Evolutionary conservation across 2,113 vertebrate species (phyloP).

Genomic region (Bos javanicus): DNA sequence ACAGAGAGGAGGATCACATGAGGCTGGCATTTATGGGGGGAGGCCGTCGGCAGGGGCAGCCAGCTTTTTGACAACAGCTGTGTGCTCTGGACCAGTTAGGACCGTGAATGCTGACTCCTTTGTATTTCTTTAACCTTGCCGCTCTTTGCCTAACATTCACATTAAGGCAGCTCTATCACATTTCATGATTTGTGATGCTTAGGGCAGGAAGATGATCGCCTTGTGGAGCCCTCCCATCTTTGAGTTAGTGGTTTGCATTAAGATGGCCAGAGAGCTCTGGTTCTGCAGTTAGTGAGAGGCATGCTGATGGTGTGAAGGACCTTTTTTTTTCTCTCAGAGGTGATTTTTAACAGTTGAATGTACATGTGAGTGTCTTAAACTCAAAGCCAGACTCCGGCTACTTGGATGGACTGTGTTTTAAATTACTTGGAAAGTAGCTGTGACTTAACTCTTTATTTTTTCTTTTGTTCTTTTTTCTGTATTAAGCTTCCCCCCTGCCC

Average conservation of each 20-base stretch:
- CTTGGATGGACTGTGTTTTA: not conserved
- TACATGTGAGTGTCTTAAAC: not conserved
- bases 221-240: not conserved
- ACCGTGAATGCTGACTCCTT: not conserved
- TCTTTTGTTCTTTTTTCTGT: not conserved
- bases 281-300: constrained; percentile 58
- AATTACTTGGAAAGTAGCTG: constrained; percentile 11
- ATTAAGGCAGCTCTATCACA: not conserved
- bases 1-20: constrained; percentile 21
- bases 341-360: not conserved
- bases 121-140: constrained; percentile 19
- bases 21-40: constrained; percentile 11
- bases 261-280: not conserved
- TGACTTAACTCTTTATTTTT: not conserved
- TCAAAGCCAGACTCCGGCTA: not conserved
- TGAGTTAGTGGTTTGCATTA: constrained; percentile 25
- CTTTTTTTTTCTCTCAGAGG: constrained; percentile 5
- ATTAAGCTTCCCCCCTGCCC: not conserved
- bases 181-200: not conserved
- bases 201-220: not conserved
- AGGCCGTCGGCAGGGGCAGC: not conserved
- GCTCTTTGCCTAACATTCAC: not conserved
- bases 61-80: not conserved
- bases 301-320: not conserved
- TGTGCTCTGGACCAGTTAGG: not conserved